Evolutionary conservation across 2,888 invertebrate genomes (phyloP).

Genomic region (Pyrgus malvae): DNA sequence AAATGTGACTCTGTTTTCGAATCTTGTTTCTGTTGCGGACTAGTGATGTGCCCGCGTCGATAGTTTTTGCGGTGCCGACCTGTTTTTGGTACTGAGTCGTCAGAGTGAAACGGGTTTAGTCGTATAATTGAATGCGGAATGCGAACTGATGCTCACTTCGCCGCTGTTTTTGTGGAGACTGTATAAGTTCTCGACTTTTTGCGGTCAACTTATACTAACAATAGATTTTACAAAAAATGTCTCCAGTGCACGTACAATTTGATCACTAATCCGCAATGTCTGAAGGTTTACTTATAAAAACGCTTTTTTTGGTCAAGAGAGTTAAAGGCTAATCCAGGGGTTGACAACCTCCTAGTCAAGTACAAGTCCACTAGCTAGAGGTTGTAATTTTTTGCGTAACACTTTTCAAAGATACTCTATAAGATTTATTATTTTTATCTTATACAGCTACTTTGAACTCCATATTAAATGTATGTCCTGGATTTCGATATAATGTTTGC

Average conservation of each 20-base stretch:
- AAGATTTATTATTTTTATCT: too few relatives aligned
- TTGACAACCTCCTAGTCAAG: too few relatives aligned
- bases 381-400: too few relatives aligned
- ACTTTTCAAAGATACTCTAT: too few relatives aligned
- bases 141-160: constrained; percentile 22
- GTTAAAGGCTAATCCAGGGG: too few relatives aligned
- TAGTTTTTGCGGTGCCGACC: constrained; percentile 25
- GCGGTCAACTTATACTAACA: constrained; percentile 15
- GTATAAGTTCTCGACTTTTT: constrained; percentile 24
- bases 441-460: too few relatives aligned
- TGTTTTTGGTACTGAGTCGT: constrained; percentile 24
- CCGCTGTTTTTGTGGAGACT: constrained; percentile 13
- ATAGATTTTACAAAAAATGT: constrained; percentile 16
- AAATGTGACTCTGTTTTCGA: constrained; percentile 30
- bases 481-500: too few relatives aligned
- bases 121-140: constrained; percentile 26
- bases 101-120: constrained; percentile 24
- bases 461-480: too few relatives aligned
- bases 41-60: constrained; percentile 33
- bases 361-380: too few relatives aligned
- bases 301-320: too few relatives aligned
- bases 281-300: not conserved
- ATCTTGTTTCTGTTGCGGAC: constrained; percentile 31
- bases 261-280: constrained; percentile 2
- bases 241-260: constrained; percentile 8